phyloP scores from a whole-genome alignment of 2,797 vertebrate genomes.

The Spatula clypeata region DNA sequence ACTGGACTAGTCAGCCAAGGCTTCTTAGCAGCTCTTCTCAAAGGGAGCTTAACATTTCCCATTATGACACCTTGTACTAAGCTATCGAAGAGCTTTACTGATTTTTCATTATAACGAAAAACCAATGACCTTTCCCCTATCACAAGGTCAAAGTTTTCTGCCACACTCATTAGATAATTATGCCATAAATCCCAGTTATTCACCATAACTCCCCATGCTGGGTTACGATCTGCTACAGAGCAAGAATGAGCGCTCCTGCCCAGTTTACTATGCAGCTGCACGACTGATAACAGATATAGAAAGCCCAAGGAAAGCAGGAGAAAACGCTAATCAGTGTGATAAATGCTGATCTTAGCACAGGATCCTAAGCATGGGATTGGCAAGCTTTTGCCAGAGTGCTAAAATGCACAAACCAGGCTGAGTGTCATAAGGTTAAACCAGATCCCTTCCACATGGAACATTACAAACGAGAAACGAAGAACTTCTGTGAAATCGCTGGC shows the following conservation, averaged over 20 bases:
- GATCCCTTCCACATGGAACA: background rate
- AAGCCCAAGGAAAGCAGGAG: background rate
- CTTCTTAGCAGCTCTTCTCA: background rate
- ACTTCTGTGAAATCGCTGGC: background rate
- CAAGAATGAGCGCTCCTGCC: background rate
- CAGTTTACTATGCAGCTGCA: background rate
- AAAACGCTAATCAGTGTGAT: background rate
- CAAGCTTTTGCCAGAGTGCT: background rate
- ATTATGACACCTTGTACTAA: background rate
- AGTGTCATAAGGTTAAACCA: background rate
- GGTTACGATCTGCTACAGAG: background rate
- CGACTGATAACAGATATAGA: background rate
- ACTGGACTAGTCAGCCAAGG: background rate
- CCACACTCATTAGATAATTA: background rate
- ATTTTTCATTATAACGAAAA: background rate
- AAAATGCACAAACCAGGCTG: background rate
- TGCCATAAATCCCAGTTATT: background rate
- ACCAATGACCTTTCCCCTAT: background rate
- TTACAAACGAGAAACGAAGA: background rate
- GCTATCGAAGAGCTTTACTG: background rate
- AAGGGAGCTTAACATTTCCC: background rate
- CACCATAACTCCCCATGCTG: accelerated
- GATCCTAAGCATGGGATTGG: background rate
- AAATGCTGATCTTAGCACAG: background rate
- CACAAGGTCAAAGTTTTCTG: background rate